Evolutionary conservation across 2,113 vertebrate genomes (phyloP).

Genomic region (Paralichthys olivaceus): DNA sequence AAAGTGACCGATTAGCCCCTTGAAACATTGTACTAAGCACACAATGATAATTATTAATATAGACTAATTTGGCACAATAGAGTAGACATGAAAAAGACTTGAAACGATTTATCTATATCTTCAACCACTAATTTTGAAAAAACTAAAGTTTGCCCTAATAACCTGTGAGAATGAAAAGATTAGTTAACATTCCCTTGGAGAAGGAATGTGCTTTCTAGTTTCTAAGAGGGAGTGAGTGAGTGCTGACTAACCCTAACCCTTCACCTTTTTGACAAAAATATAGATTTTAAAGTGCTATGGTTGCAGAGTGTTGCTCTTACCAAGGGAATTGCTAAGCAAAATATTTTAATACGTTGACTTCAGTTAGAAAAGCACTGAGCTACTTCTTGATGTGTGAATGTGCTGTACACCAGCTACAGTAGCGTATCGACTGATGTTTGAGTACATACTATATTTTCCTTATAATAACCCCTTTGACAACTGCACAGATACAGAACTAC

Average conservation of each 20-base stretch:
- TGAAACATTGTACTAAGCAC: no score
- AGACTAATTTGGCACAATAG: no score
- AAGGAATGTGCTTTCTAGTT: constrained; percentile 15
- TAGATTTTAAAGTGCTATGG: constrained; percentile 43
- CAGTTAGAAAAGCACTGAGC: constrained; percentile 25
- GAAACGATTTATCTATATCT: no score
- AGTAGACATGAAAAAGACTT: no score
- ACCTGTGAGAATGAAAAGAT: constrained; percentile 17
- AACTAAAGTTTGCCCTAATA: background rate
- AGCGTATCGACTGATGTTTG: constrained; percentile 9
- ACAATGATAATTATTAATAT: no score
- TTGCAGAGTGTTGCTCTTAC: constrained; percentile 37
- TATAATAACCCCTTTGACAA: constrained; percentile 32
- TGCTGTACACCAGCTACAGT: background rate
- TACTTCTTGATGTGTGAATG: constrained; percentile 32
- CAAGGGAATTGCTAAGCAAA: constrained; percentile 36
- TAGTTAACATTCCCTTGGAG: background rate
- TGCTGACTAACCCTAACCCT: constrained; percentile 55
- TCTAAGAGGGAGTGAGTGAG: constrained; percentile 24
- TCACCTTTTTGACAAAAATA: constrained; percentile 37
- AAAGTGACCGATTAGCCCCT: no score
- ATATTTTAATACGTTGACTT: constrained; percentile 62
- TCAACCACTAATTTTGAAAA: no score
- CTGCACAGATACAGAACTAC: constrained; percentile 23
- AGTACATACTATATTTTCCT: constrained; percentile 29